A percentile compares a stretch with the other conserved stretches of the same genome.
phyloP scores from a whole-genome alignment of 2,113 vertebrate genomes.

The Mesocricetus auratus region DNA sequence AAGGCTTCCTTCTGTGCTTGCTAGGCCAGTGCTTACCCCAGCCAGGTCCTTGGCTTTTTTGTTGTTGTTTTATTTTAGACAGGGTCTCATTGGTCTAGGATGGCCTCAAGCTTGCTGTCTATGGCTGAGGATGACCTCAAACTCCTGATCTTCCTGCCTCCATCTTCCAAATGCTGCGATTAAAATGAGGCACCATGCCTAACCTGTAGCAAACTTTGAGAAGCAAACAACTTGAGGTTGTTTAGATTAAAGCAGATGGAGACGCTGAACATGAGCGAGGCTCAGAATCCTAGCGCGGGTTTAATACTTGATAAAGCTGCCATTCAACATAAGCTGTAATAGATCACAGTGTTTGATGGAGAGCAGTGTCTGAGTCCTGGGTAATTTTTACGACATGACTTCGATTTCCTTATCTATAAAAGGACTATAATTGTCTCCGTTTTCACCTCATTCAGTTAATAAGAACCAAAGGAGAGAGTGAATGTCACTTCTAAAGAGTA shows the following conservation, averaged over 20 bases:
- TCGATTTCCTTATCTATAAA: conserved; percentile 51
- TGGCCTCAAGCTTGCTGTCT: background rate
- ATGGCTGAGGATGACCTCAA: background rate
- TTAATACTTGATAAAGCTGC: background rate
- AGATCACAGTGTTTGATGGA: background rate
- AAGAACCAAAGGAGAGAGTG: conserved; percentile 47
- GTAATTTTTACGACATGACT: background rate
- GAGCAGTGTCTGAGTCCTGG: background rate
- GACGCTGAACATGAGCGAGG: background rate
- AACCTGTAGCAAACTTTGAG: background rate
- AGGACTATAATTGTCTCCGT: background rate
- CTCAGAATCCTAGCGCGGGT: background rate
- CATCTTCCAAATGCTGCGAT: background rate
- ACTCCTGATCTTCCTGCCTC: background rate
- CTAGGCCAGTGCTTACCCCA: background rate
- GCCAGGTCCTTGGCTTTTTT: background rate
- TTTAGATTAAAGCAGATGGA: conserved; percentile 11
- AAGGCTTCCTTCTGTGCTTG: background rate
- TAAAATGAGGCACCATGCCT: background rate
- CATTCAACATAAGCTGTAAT: background rate
- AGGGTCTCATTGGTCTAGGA: background rate
- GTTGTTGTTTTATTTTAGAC: background rate
- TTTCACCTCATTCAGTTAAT: background rate
- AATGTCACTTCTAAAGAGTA: background rate
- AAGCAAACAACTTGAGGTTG: background rate